Evolutionary conservation across 1,140 invertebrate species (phyloP).

Genomic region (Eufriesea mexicana): DNA sequence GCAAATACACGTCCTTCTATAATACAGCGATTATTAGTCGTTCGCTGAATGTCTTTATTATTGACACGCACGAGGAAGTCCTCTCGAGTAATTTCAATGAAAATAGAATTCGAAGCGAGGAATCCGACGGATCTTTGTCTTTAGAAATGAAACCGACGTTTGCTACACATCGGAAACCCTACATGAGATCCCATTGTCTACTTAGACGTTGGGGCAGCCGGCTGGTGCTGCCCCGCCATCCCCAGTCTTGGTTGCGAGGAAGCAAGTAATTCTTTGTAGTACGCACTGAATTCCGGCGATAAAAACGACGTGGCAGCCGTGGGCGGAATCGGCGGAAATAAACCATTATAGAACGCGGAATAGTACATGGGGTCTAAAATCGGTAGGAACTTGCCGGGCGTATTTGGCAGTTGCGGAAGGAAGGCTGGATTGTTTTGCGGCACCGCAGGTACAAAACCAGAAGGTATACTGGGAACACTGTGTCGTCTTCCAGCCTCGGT

Average conservation of each 20-base stretch:
- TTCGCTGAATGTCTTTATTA: constrained; percentile 10
- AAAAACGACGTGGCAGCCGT: constrained; percentile 71
- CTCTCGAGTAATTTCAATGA: constrained; percentile 1
- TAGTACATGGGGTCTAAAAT: constrained; percentile 80
- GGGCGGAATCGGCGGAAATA: constrained; percentile 74
- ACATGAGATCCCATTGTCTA: constrained; percentile 72
- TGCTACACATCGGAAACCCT: constrained; percentile 53
- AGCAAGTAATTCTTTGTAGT: constrained; percentile 80
- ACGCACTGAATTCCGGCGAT: constrained; percentile 78
- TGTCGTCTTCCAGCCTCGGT: constrained; percentile 69
- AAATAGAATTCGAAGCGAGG: constrained; percentile 47
- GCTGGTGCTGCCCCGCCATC: constrained; percentile 75
- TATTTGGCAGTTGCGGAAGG: constrained; percentile 73
- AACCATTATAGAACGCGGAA: constrained; percentile 79
- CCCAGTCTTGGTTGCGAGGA: constrained; percentile 78
- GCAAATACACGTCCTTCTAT: background rate
- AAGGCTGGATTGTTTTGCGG: constrained; percentile 66
- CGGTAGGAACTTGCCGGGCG: constrained; percentile 77
- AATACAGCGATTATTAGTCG: too few species aligned
- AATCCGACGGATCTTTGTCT: constrained; percentile 61
- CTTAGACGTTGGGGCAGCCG: constrained; percentile 79
- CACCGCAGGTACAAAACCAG: constrained; percentile 70
- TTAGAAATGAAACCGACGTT: constrained; percentile 45
- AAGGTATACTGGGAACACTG: constrained; percentile 74
- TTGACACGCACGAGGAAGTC: constrained; percentile 21